These are phyloP conservation scores for Shinisaurus crocodilurus DNA, from an alignment of 2,113 vertebrate species.

Conservation along the genomic window DNA sequence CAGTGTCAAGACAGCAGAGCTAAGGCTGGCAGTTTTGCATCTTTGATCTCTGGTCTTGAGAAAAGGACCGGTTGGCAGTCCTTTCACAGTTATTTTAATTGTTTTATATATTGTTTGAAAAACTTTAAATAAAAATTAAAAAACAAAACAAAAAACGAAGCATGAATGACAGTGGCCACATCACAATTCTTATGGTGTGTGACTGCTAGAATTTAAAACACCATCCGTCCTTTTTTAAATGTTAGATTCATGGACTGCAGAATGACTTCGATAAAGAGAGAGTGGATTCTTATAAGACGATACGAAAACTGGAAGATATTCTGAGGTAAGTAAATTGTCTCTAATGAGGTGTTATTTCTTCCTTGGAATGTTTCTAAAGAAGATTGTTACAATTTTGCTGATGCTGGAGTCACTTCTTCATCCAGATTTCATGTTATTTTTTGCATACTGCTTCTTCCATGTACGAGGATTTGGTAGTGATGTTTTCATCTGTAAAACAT, in stretches of 20 bases:
- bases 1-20: no score
- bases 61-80: no score
- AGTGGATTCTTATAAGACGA: conserved; percentile 71
- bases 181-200: not conserved
- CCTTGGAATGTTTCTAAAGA: not conserved
- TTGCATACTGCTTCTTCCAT: not conserved
- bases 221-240: conserved; percentile 5
- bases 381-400: not conserved
- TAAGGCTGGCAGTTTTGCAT: no score
- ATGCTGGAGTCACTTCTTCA: not conserved
- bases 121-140: no score
- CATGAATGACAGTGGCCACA: not conserved
- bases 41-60: no score
- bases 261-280: conserved; percentile 75
- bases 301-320: conserved; percentile 69
- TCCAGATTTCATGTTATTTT: not conserved
- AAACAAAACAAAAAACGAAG: no score
- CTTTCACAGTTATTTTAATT: no score
- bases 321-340: conserved; percentile 75
- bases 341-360: conserved; percentile 16
- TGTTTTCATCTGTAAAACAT: not conserved
- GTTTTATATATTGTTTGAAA: no score
- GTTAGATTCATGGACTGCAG: conserved; percentile 72
- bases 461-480: not conserved
- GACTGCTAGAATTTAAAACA: not conserved